Evolutionary conservation across 2,797 vertebrate genomes (phyloP).

Genomic region (Oreortyx pictus): DNA sequence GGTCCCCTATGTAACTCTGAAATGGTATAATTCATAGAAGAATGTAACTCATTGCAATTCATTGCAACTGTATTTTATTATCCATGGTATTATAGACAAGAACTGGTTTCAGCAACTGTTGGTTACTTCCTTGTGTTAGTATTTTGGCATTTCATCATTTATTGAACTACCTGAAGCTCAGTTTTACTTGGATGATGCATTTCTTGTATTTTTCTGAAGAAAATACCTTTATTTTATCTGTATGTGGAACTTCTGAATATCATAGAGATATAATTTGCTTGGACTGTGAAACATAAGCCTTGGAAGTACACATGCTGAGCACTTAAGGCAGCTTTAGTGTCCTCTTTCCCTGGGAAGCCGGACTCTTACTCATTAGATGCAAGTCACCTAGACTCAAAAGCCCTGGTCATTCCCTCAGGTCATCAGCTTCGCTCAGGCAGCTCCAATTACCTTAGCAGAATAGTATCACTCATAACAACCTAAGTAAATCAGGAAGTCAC

Average conservation of each 20-base stretch:
- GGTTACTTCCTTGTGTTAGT: not conserved
- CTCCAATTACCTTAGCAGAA: slow-evolving; percentile 67
- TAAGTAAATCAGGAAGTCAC: slow-evolving; percentile 73
- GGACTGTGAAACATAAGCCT: slow-evolving; percentile 1
- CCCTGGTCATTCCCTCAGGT: slow-evolving; percentile 60
- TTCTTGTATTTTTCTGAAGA: not conserved
- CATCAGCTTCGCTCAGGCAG: slow-evolving; percentile 31
- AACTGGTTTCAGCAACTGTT: not conserved
- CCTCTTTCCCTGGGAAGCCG: slow-evolving; percentile 18
- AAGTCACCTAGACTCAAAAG: slow-evolving; percentile 54
- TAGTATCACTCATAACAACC: slow-evolving; percentile 59
- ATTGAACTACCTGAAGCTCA: not conserved
- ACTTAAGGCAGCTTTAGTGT: slow-evolving; percentile 12
- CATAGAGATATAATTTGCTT: not conserved
- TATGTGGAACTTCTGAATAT: not conserved
- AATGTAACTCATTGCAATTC: not conserved
- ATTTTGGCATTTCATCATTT: not conserved
- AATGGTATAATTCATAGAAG: not conserved
- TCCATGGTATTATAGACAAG: not conserved
- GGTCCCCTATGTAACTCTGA: not conserved
- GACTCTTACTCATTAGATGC: slow-evolving; percentile 49
- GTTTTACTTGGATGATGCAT: not conserved
- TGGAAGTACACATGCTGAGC: not conserved
- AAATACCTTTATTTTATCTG: not conserved
- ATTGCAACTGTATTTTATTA: not conserved